A percentile compares a stretch with the other conserved stretches of the same genome.
Conservation (phyloP, 2,888 invertebrate genomes). For the Synanthedon formicaeformis region DNA sequence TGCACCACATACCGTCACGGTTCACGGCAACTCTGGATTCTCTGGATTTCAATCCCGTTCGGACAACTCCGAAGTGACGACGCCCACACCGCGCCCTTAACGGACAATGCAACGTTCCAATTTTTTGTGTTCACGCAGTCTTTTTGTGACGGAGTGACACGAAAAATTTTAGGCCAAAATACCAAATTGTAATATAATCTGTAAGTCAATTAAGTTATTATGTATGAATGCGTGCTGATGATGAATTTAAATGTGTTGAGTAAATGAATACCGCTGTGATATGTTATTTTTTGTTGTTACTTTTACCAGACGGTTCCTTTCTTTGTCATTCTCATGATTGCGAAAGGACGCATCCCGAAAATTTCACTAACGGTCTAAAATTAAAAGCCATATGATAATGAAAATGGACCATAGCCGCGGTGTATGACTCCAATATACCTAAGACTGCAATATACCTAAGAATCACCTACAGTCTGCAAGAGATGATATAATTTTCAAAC, state of each 20-base stretch:
- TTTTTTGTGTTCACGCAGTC: background rate
- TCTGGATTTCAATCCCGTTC: conserved; percentile 44
- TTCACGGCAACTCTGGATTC: conserved; percentile 39
- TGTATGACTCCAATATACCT: too few species aligned
- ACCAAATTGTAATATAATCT: background rate
- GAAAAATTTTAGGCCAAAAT: too few species aligned
- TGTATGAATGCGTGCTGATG: conserved; percentile 21
- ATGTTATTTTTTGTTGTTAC: conserved; percentile 11
- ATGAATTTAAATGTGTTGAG: conserved; percentile 17
- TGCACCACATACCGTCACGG: conserved; percentile 31
- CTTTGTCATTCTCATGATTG: background rate
- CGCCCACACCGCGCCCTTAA: background rate
- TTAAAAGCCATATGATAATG: too few species aligned
- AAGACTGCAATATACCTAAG: too few species aligned
- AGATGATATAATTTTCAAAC: too few species aligned
- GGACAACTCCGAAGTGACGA: conserved; percentile 17
- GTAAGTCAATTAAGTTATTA: conserved; percentile 25
- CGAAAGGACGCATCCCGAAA: too few species aligned
- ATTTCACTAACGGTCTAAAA: too few species aligned
- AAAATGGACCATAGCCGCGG: too few species aligned
- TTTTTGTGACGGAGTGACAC: background rate
- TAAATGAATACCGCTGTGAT: conserved; percentile 62
- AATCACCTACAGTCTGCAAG: too few species aligned
- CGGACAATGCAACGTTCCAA: background rate
- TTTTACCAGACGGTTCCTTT: background rate